Evolutionary conservation across 2,113 vertebrate species (phyloP).

Genomic region (Steatornis caripensis): DNA sequence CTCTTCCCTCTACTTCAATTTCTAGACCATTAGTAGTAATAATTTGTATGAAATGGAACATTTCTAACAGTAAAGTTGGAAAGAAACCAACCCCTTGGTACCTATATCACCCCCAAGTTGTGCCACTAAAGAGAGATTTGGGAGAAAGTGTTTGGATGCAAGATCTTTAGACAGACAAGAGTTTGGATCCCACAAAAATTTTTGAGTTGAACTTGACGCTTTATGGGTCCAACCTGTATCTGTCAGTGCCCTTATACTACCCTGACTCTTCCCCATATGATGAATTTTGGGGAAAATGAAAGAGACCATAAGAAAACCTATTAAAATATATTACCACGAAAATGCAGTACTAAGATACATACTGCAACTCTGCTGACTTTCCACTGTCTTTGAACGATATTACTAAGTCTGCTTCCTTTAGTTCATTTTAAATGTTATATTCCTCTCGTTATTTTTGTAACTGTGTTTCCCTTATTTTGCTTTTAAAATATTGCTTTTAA

Average conservation of each 20-base stretch:
- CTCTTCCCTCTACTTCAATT: not conserved
- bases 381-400: conserved; percentile 14
- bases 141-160: not conserved
- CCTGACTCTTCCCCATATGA: not conserved
- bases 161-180: not conserved
- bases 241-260: not conserved
- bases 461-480: not conserved
- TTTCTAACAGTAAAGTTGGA: not conserved
- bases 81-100: not conserved
- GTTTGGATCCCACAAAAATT: not conserved
- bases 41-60: not conserved
- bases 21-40: not conserved
- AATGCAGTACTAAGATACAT: not conserved
- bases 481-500: conserved; percentile 10
- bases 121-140: not conserved
- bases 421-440: conserved; percentile 21
- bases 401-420: not conserved
- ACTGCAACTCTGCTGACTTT: conserved; percentile 7
- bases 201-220: not conserved
- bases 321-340: not conserved
- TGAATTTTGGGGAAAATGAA: not conserved
- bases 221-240: not conserved
- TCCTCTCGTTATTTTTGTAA: conserved; percentile 20
- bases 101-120: not conserved
- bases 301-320: not conserved